Evolutionary conservation across 2,113 vertebrate genomes (phyloP), one percentile per base, ranked within the genome.

Genomic region (Tupaia tana): DNA sequence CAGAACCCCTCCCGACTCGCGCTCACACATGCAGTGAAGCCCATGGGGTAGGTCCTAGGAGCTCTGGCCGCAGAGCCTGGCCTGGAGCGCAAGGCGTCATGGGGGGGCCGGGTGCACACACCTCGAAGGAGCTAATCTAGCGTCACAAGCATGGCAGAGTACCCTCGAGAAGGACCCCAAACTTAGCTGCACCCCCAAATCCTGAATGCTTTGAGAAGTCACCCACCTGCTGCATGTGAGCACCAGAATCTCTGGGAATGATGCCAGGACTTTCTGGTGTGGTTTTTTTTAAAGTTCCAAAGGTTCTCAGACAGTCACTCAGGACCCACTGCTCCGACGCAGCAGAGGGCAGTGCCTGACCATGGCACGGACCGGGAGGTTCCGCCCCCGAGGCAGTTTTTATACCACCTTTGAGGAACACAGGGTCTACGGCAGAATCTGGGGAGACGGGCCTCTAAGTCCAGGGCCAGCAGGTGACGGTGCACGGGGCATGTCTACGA

Each of bases 331-430:
- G 3, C 70, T 66, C 63, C 4, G 12, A 80, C 59, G 58, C 9
- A 24, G 22, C 71, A 27, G 52, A 61, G 14, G 16, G 11, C 6
- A 0, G 10, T 29, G 27, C 59, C 79, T 56, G 43, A 80, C 20
- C 16, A 54, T 0, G 0, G 3, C 2, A 2, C 15, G 22, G 69
- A 27, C 24, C 74, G 31, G 6, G 70, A 81, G 67, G 20, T 2
- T 18, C 2, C 7, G 18, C 1, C 1, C 7, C 24, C 19, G 70
- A 13, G 12, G 52, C 8, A 61, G 58, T 18, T 27, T 5, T 16
- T 12, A 2, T 20, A 19, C 31, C 5, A n/a, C 54, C 63, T 64
- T n/a, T 64, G 52, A 54, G 80, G n/a, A 79, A 25, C 20, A 34
- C 3, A 54, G 7, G 14, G 22, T 64, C 82, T 66, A 22, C 0